Conservation (phyloP, 1,140 invertebrate genomes). For the Pseudomyrmex gracilis region DNA sequence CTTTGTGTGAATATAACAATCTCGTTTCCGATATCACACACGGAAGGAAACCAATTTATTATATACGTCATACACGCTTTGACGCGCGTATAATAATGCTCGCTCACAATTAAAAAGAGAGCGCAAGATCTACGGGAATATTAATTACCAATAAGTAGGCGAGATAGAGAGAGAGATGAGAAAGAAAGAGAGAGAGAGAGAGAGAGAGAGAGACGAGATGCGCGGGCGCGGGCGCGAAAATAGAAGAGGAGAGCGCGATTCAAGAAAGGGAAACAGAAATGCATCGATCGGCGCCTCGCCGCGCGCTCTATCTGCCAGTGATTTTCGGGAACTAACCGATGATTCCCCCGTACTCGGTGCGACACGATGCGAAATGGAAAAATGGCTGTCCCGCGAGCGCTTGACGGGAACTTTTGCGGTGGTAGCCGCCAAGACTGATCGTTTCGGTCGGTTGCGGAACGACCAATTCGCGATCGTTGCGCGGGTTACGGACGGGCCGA, state of each 20-base stretch:
- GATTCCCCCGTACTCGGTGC: conserved; percentile 28
- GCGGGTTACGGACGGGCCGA: conserved; percentile 4
- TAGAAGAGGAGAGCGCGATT: neutral
- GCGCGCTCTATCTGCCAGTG: conserved; percentile 65
- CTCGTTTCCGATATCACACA: neutral
- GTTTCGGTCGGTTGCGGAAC: neutral
- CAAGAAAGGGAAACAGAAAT: conserved; percentile 16
- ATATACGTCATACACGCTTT: conserved; percentile 14
- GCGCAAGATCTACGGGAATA: conserved; percentile 42
- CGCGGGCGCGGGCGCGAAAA: conserved; percentile 2
- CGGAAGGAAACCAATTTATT: neutral
- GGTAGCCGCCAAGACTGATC: conserved; percentile 16
- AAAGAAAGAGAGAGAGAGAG: neutral
- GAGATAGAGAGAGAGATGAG: neutral
- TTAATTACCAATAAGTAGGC: conserved; percentile 45
- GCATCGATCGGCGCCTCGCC: conserved; percentile 67
- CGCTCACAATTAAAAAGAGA: conserved; percentile 16
- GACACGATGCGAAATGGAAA: conserved; percentile 65
- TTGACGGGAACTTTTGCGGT: conserved; percentile 70
- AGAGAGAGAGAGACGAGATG: neutral
- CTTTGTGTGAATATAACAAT: neutral
- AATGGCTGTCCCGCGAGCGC: conserved; percentile 73
- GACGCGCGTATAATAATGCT: neutral
- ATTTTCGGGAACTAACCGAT: conserved; percentile 57
- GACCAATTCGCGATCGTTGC: neutral